Evolutionary conservation across 2,113 vertebrate species (phyloP), one percentile per base, ranked within the genome.

Genomic region (Dicerorhinus sumatrensis): DNA sequence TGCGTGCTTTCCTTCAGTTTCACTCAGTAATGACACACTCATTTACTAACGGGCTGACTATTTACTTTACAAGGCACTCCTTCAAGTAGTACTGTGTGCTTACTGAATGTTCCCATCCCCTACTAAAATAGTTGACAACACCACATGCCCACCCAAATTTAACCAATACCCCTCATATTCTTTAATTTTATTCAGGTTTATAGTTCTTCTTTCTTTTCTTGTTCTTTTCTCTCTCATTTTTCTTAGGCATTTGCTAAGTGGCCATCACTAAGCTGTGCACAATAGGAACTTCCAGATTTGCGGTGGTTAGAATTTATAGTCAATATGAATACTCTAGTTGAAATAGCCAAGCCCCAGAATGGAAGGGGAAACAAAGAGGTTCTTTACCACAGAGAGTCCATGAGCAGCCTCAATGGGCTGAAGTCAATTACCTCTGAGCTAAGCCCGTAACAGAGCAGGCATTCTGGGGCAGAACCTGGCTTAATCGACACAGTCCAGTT

Each of bases 351-450:
- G 39, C 16, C 94, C 88, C 92, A n/a, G 56, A 83, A 85, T 46
- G 16, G 60, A 94, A 62, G 25, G 48, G 76, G 29, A 87, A 95
- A 97, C 92, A 94, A 95, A 88, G 60, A 84, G 60, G 17, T 46
- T 36, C 90, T 96, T 90, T 81, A 72, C 42, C 91, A 85, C 17
- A 86, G 36, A 94, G 39, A 95, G 81, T 27, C 83, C 39, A 25
- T 60, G 51, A 96, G 42, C 25, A 73, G 77, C 13, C 75, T 58
- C 27, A 39, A 56, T 36, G 82, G 39, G 11, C 21, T 76, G 39
- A 95, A 60, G 75, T 33, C 96, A 65, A 92, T 79, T 89, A 97
- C 29, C 72, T 70, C 80, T 21, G 21, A 77, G 51, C 70, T 27
- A 87, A 96, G 60, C 87, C 82, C 76, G 12, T 10, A 62, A 79